Evolutionary conservation across 2,888 invertebrate species (phyloP).

Genomic region (Sarcophaga carnaria): DNA sequence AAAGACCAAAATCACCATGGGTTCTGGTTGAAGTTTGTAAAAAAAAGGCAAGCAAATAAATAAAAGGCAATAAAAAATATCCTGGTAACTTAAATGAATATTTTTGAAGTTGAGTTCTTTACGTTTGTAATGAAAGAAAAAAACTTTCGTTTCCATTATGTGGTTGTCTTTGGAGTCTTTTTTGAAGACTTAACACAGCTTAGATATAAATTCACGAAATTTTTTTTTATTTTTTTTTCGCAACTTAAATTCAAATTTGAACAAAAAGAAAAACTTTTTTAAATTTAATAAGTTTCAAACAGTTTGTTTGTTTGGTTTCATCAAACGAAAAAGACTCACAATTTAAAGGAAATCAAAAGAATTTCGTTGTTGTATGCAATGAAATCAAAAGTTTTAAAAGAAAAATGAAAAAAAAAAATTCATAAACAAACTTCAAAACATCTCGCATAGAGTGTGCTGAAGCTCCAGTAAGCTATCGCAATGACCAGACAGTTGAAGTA

Average conservation of each 20-base stretch:
- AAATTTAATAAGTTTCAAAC: conserved; percentile 18
- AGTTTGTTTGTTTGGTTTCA: background rate
- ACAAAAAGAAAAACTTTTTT: background rate
- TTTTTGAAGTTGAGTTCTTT: too few species aligned
- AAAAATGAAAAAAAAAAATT: conserved; percentile 12
- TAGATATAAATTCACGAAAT: background rate
- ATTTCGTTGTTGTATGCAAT: background rate
- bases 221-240: background rate
- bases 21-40: too few species aligned
- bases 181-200: background rate
- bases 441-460: background rate
- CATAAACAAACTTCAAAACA: conserved; percentile 15
- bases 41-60: too few species aligned
- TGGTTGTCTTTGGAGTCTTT: background rate
- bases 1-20: too few species aligned
- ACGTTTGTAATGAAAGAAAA: too few species aligned
- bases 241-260: background rate
- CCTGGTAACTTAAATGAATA: too few species aligned
- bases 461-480: background rate
- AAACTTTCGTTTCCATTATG: too few species aligned
- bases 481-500: conserved; percentile 3
- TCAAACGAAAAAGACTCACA: background rate
- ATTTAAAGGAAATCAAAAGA: conserved; percentile 8
- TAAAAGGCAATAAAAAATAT: too few species aligned
- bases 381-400: background rate